Percentiles rank a stretch among this genome's conserved stretches.
phyloP scores from a whole-genome alignment of 2,888 invertebrate species.

The Pammene aurita region DNA sequence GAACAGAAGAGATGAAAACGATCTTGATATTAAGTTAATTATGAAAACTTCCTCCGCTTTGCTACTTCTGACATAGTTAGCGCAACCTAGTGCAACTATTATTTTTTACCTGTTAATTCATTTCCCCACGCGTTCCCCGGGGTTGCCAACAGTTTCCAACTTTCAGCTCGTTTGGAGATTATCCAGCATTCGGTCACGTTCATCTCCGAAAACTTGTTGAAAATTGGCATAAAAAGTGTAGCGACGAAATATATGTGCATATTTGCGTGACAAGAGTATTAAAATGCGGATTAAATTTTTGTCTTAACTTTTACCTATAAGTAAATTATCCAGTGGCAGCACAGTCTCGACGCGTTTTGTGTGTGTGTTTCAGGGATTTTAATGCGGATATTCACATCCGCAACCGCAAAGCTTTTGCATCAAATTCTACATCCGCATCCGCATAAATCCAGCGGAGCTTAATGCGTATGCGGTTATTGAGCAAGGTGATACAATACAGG shows the following conservation, averaged over 20 bases:
- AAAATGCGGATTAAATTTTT: constrained; percentile 1
- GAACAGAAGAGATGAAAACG: too few species aligned
- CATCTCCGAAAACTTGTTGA: constrained; percentile 1
- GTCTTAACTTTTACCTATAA: background rate
- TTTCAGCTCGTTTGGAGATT: background rate
- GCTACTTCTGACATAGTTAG: too few species aligned
- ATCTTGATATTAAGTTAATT: too few species aligned
- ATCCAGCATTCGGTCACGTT: background rate
- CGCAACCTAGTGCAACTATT: background rate
- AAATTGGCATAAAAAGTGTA: constrained; percentile 8
- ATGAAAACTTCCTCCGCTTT: too few species aligned
- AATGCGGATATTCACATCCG: background rate
- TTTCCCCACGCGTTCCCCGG: constrained; percentile 11
- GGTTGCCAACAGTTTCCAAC: constrained; percentile 9
- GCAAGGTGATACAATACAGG: too few species aligned
- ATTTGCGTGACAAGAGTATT: constrained; percentile 11
- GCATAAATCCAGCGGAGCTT: too few species aligned
- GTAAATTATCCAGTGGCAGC: too few species aligned
- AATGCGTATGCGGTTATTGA: too few species aligned
- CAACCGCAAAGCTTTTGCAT: too few species aligned
- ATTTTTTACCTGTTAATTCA: constrained; percentile 26
- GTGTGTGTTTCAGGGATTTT: background rate
- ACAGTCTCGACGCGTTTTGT: too few species aligned
- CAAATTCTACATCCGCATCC: too few species aligned
- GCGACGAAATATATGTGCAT: constrained; percentile 5